Percentiles rank a stretch among this genome's conserved stretches.
Evolutionary conservation across 2,113 vertebrate species (phyloP).

Genomic region (Silurus glanis): DNA sequence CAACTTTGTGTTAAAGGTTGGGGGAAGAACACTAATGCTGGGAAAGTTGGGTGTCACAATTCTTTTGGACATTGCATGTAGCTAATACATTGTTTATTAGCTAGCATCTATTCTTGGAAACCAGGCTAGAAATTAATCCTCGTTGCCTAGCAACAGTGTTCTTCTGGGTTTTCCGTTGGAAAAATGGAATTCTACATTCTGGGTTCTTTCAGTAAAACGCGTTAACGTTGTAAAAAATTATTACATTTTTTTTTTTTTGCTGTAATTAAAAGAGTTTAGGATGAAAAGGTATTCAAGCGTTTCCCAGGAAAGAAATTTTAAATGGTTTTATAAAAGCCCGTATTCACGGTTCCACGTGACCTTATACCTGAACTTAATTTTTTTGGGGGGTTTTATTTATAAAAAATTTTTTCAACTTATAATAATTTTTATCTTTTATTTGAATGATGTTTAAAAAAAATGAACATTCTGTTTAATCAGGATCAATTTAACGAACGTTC

Average conservation of each 20-base stretch:
- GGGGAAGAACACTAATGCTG: too few relatives aligned
- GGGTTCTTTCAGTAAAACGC: too few relatives aligned
- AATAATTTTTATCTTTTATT: too few relatives aligned
- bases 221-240: too few relatives aligned
- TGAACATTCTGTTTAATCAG: not conserved
- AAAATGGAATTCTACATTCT: too few relatives aligned
- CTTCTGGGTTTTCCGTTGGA: too few relatives aligned
- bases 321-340: not conserved
- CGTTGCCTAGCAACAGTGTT: not conserved
- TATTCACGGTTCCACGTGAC: too few relatives aligned
- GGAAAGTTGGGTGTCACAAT: too few relatives aligned
- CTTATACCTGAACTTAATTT: too few relatives aligned
- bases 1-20: too few relatives aligned
- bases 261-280: not conserved
- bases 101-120: not conserved
- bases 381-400: too few relatives aligned
- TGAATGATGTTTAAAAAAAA: not conserved
- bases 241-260: not conserved
- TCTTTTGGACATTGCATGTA: not conserved
- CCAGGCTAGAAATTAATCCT: not conserved
- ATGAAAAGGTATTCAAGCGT: not conserved
- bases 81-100: not conserved
- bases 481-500: not conserved
- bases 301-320: not conserved
- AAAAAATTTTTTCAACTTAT: too few relatives aligned